These are phyloP conservation scores for Cyanocitta stelleri DNA, from an alignment of 2,113 vertebrate genomes.

Conservation along the genomic window DNA sequence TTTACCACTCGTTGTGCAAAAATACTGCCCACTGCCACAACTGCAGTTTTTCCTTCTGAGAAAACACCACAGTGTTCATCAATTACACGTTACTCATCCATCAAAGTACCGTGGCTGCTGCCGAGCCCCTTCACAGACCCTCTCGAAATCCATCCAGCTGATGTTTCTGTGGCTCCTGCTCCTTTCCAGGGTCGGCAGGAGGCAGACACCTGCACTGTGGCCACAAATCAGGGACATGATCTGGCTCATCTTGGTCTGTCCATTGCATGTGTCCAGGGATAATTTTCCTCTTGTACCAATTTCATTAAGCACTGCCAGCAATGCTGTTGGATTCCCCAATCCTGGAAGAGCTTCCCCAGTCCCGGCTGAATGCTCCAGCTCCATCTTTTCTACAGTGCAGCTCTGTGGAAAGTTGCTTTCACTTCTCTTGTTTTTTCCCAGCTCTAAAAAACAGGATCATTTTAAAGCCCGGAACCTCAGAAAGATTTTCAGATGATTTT, in stretches of 20 bases:
- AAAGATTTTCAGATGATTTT: neutral
- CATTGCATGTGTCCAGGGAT: accelerated
- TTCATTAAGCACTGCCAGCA: neutral
- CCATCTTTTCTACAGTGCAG: accelerated
- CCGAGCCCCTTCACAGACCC: neutral
- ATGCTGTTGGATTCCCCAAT: neutral
- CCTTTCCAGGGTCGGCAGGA: neutral
- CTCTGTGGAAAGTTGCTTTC: neutral
- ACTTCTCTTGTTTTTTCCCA: neutral
- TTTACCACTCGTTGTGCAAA: neutral
- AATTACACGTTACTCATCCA: accelerated
- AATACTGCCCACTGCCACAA: accelerated
- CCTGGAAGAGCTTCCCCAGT: neutral
- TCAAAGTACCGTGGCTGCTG: accelerated
- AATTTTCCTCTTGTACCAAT: neutral
- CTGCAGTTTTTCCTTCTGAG: neutral
- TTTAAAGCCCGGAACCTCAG: neutral
- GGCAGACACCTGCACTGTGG: neutral
- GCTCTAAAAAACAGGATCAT: neutral
- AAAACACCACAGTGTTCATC: neutral
- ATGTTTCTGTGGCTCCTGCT: neutral
- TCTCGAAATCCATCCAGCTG: neutral
- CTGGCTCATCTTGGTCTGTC: neutral
- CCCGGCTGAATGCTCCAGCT: accelerated
- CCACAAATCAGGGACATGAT: accelerated